Percentiles rank a stretch among this genome's conserved stretches.
phyloP scores from a whole-genome alignment of 2,797 vertebrate genomes.

The Brachymystax lenok region DNA sequence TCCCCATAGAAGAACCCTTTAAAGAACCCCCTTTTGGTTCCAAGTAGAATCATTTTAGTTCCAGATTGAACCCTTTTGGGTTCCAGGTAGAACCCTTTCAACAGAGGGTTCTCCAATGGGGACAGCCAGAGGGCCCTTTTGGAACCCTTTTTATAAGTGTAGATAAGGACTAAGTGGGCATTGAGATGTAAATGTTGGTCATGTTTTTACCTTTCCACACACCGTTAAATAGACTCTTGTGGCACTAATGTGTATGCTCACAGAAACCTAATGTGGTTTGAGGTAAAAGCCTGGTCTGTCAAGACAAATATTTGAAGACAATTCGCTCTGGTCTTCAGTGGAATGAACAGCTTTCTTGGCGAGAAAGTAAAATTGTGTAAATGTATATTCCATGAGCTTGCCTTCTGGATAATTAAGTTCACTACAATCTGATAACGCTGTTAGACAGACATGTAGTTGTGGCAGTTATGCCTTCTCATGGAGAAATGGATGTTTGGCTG shows the following conservation, averaged over 20 bases:
- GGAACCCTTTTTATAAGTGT: no score
- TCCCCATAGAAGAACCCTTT: no score
- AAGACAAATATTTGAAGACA: constrained; percentile 70
- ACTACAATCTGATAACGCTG: constrained; percentile 49
- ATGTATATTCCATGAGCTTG: constrained; percentile 39
- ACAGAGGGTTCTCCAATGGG: no score
- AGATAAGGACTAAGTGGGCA: constrained; percentile 77
- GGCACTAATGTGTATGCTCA: constrained; percentile 20
- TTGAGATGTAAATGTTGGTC: constrained; percentile 64
- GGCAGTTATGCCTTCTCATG: constrained; percentile 29
- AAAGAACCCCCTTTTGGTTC: no score
- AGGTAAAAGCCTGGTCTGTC: constrained; percentile 49
- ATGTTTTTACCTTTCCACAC: constrained; percentile 76
- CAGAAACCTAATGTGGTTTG: constrained; percentile 61
- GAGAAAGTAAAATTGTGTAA: constrained; percentile 43
- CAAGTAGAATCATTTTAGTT: no score
- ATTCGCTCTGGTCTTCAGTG: constrained; percentile 42
- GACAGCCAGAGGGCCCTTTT: no score
- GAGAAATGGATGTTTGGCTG: constrained; percentile 32
- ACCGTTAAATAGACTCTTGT: constrained; percentile 63
- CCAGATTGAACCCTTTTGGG: no score
- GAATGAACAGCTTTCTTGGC: constrained; percentile 49
- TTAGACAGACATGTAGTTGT: constrained; percentile 37
- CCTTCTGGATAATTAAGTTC: neutral
- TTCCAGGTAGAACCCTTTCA: no score